Evolutionary conservation across 2,888 invertebrate genomes (phyloP).

Genomic region (Diaperis boleti): DNA sequence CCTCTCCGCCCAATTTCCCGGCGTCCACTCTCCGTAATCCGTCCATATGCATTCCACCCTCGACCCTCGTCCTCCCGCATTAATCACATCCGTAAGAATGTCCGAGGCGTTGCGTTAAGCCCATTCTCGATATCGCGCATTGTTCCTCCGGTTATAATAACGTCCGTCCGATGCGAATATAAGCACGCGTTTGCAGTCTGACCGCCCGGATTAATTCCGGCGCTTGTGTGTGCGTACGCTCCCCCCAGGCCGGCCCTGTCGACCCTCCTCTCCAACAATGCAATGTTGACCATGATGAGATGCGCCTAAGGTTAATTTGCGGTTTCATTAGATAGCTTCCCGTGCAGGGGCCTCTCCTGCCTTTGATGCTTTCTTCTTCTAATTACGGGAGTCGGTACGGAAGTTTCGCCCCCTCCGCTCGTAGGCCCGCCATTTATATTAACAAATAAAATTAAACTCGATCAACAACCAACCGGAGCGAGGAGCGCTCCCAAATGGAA

Average conservation of each 20-base stretch:
- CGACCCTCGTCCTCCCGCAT: slow-evolving; percentile 28
- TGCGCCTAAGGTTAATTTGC: slow-evolving; percentile 50
- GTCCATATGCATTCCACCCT: slow-evolving; percentile 18
- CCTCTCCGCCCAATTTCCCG: too few relatives aligned
- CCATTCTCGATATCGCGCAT: slow-evolving; percentile 32
- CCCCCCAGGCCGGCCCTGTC: slow-evolving; percentile 21
- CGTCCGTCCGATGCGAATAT: slow-evolving; percentile 29
- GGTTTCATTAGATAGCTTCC: slow-evolving; percentile 47
- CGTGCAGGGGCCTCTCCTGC: slow-evolving; percentile 24
- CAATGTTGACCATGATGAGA: slow-evolving; percentile 45
- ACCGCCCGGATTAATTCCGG: slow-evolving; percentile 22
- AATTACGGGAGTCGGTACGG: slow-evolving; percentile 14
- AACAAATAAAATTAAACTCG: slow-evolving; percentile 24
- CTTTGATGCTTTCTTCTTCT: slow-evolving; percentile 35
- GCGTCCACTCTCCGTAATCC: neutral
- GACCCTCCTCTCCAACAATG: slow-evolving; percentile 36
- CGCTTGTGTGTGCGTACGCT: slow-evolving; percentile 2
- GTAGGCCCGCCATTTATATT: slow-evolving; percentile 22
- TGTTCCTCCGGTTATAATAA: slow-evolving; percentile 33
- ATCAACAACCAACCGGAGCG: too few relatives aligned
- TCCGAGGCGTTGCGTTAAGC: slow-evolving; percentile 21
- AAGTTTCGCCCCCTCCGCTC: slow-evolving; percentile 12
- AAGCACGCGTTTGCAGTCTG: slow-evolving; percentile 24
- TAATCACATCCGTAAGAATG: slow-evolving; percentile 38
- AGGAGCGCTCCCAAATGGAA: slow-evolving; percentile 19